Percentiles rank a stretch among this genome's conserved stretches.
phyloP scores from a whole-genome alignment of 2,797 vertebrate species.

The Lacerta agilis region DNA sequence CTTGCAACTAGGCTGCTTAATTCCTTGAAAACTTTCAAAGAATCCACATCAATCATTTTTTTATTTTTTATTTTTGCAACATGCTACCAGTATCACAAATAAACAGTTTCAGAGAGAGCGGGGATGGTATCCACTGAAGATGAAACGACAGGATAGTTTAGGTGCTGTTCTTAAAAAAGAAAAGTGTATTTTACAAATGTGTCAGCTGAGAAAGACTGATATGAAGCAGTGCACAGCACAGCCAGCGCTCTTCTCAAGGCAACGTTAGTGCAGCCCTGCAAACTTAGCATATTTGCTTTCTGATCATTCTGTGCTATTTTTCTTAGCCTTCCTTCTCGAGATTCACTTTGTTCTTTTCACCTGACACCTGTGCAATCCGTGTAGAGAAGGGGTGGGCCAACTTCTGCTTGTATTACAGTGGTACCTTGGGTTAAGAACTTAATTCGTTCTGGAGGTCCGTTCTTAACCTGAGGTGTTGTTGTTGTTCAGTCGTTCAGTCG shows the following conservation, averaged over 20 bases:
- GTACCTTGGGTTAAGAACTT: no score
- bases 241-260: not conserved
- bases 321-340: not conserved
- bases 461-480: no score
- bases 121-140: not conserved
- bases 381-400: not conserved
- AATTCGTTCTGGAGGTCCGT: no score
- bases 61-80: not conserved
- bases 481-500: no score
- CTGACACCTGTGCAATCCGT: not conserved
- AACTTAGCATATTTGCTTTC: not conserved
- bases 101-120: not conserved
- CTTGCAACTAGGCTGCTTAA: not conserved
- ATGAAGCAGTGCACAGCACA: not conserved
- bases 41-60: not conserved
- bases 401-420: no score
- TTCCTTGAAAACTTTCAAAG: not conserved
- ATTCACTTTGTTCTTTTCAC: not conserved
- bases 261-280: not conserved
- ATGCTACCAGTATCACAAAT: not conserved
- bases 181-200: not conserved
- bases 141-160: not conserved
- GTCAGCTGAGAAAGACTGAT: not conserved
- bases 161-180: no score
- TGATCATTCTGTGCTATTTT: not conserved